Percentiles rank a stretch among this genome's conserved stretches.
phyloP scores from a whole-genome alignment of 37 sponge, comb jelly and placozoan species.

The Bolinopsis microptera region DNA sequence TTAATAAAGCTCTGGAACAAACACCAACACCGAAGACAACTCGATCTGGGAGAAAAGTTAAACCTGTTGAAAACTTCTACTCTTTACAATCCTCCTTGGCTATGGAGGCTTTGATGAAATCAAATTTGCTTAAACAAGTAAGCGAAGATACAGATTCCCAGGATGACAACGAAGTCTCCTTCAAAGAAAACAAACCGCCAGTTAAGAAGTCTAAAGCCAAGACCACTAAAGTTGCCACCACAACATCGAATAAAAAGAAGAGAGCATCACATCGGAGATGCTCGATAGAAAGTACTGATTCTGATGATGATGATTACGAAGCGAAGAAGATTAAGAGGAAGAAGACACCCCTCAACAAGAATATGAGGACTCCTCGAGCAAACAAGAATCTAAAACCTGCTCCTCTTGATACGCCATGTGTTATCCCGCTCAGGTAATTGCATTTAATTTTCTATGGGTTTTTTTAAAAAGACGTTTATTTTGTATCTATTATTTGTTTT shows the following conservation, averaged over 20 bases:
- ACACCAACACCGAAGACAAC: neutral
- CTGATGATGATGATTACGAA: neutral
- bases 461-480: no score
- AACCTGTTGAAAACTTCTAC: conserved; percentile 39
- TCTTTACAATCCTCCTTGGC: neutral
- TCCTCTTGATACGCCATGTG: conserved; percentile 2
- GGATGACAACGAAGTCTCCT: conserved; percentile 32
- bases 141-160: neutral
- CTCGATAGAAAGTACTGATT: neutral
- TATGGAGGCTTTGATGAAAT: conserved; percentile 14
- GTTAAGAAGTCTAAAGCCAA: neutral
- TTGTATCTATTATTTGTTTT: no score
- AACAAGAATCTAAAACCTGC: conserved; percentile 12
- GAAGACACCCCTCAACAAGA: neutral
- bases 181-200: conserved; percentile 32
- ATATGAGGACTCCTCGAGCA: conserved; percentile 11
- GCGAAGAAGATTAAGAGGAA: neutral
- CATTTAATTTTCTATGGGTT: neutral
- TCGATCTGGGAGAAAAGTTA: conserved; percentile 35
- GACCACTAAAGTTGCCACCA: neutral
- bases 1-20: neutral
- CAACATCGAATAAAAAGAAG: conserved; percentile 1
- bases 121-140: neutral
- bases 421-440: conserved; percentile 15
- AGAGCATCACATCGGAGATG: neutral